Conservation (phyloP, 2,888 invertebrate genomes). For the Coleophora flavipennella region DNA sequence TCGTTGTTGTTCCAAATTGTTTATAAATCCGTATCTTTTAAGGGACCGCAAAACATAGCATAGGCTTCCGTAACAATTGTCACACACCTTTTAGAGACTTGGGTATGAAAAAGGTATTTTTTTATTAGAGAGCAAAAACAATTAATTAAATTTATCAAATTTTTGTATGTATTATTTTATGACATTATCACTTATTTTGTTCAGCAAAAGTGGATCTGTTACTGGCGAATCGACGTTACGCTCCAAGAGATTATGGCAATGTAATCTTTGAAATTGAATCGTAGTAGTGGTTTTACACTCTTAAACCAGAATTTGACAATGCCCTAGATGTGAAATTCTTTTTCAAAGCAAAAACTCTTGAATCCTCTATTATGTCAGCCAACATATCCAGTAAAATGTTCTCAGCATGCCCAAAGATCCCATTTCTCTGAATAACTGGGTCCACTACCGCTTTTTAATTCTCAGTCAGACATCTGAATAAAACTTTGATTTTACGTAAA, state of each 20-base stretch:
- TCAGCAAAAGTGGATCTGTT: too few species aligned
- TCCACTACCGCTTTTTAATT: neutral
- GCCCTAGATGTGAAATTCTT: too few species aligned
- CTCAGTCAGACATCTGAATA: neutral
- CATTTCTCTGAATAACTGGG: slow-evolving; percentile 1
- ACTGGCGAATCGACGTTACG: too few species aligned
- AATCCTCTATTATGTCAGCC: neutral
- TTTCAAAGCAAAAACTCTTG: too few species aligned
- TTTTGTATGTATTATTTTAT: too few species aligned
- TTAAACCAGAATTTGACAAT: too few species aligned
- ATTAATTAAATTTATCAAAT: too few species aligned
- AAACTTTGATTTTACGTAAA: neutral
- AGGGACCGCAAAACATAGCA: neutral
- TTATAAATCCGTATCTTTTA: slow-evolving; percentile 1
- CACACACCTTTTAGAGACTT: neutral
- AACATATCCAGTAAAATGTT: slow-evolving; percentile 1
- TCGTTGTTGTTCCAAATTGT: too few species aligned
- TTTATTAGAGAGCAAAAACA: neutral
- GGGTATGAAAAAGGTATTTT: neutral
- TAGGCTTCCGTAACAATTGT: neutral
- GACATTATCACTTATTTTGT: too few species aligned
- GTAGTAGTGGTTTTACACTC: too few species aligned
- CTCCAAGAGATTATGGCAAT: too few species aligned
- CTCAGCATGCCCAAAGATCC: slow-evolving; percentile 1
- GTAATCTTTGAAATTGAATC: too few species aligned